A percentile compares a stretch with the other conserved stretches of the same genome.
phyloP scores from a whole-genome alignment of 2,797 vertebrate genomes.

The Petrocephalus sullivani region DNA sequence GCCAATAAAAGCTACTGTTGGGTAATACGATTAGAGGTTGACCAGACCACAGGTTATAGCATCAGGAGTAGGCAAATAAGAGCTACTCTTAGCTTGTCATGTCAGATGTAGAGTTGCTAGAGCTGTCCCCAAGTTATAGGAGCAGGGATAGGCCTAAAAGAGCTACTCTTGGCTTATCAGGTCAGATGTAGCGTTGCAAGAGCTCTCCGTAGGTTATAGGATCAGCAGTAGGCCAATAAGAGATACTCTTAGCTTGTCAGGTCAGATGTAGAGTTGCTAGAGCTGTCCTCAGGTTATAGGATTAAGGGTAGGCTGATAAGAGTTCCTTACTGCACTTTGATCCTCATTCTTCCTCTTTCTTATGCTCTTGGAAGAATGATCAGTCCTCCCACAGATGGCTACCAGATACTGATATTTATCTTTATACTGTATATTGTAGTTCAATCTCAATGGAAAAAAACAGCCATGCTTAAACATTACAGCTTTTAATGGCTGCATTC shows the following conservation, averaged over 20 bases:
- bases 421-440: not conserved
- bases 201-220: not conserved
- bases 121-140: not conserved
- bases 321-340: not conserved
- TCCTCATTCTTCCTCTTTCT: not conserved
- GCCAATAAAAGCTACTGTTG: not conserved
- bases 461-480: not conserved
- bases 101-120: not conserved
- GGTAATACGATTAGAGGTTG: not conserved
- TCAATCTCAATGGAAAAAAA: not conserved
- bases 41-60: not conserved
- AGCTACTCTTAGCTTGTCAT: not conserved
- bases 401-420: not conserved
- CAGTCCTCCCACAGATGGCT: not conserved
- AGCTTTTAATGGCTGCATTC: not conserved
- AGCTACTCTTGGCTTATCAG: not conserved
- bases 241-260: not conserved
- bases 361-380: not conserved
- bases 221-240: no score
- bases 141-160: not conserved
- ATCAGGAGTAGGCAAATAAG: no score
- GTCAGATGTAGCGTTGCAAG: not conserved
- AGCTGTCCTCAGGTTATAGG: not conserved
- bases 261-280: not conserved
- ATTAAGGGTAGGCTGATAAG: not conserved